Base-by-base conservation (phyloP, 2,797 vertebrate species). In the Coregonus sp. region DNA sequence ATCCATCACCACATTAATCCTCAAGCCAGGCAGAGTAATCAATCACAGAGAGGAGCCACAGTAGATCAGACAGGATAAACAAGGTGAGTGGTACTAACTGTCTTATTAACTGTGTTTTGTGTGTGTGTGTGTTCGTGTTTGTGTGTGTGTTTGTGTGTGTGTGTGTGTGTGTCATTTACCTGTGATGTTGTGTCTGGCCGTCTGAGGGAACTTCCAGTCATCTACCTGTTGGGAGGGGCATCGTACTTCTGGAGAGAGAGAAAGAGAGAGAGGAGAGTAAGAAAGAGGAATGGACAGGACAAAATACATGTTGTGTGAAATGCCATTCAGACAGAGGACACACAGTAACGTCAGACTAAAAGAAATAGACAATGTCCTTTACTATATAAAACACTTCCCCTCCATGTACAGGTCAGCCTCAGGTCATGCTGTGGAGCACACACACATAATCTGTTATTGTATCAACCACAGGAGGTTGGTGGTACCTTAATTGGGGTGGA, bases 181-280 rank as follows among this genome's bases (percentile, higher is more conserved):
- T 70, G 94, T 94, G 78, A 95, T 92, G 65, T 95, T 94, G 74
- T 93, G 76, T 75, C 91, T 87, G 72, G 90, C 15, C 1, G 81
- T 80, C 84, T 92, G 92, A 67, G 93, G 93, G 84, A 95, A 94
- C 86, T 87, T 95, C 95, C 94, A 95, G 68, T 93, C 93, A 15
- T 94, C 93, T 66, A 94, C 93, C 86, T 95, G 91, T 76, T 95
- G 59, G 52, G 89, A 81, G 0, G 94, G 94, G 82, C 95, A 95
- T 12, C 72, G 87, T 56, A 78, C 85, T 82, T 83, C 95, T 95
- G 85, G 16, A 35, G 59, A n/a, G 31, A 15, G 54, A 52, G 14
- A 14, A n/a, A 31, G 31, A 65, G n/a, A 35, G 16, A 18, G 29
- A 77, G 6, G 29, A 29, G 25, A 66, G 11, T 12, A 59, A 59